A percentile compares a stretch with the other conserved stretches of the same genome.
Evolutionary conservation across 2,888 invertebrate species (phyloP).

Genomic region (Lasioglossum zephyrum): DNA sequence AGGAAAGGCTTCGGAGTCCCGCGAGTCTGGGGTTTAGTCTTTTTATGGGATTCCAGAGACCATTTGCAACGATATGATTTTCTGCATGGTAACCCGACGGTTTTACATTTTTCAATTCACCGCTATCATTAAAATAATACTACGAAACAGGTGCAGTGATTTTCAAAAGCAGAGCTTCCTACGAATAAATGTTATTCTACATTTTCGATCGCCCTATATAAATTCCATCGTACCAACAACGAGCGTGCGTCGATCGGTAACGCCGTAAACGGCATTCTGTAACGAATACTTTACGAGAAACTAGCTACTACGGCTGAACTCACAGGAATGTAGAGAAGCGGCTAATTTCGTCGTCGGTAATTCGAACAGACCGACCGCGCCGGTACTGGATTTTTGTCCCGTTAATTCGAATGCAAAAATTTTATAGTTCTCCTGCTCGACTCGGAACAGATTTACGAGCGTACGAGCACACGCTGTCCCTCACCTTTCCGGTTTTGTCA

Average conservation of each 20-base stretch:
- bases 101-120: neutral
- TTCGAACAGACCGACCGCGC: neutral
- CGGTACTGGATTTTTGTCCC: constrained; percentile 6
- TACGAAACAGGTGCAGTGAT: neutral
- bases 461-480: neutral
- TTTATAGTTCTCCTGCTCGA: constrained; percentile 19
- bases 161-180: too few relatives aligned
- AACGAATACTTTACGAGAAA: constrained; percentile 31
- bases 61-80: neutral
- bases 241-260: neutral
- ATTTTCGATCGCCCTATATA: neutral
- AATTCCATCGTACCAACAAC: constrained; percentile 3
- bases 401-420: constrained; percentile 13
- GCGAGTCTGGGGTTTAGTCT: neutral
- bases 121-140: neutral
- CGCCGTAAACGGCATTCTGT: neutral
- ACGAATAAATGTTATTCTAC: too few relatives aligned
- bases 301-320: constrained; percentile 3
- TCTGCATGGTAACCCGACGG: neutral
- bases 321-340: constrained; percentile 29
- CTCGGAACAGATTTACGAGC: constrained; percentile 38
- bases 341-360: constrained; percentile 11
- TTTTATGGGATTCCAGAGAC: neutral
- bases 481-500: constrained; percentile 18
- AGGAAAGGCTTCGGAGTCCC: neutral